Base-by-base conservation (phyloP, 2,888 invertebrate species). In the Stenichneumon culpator region DNA sequence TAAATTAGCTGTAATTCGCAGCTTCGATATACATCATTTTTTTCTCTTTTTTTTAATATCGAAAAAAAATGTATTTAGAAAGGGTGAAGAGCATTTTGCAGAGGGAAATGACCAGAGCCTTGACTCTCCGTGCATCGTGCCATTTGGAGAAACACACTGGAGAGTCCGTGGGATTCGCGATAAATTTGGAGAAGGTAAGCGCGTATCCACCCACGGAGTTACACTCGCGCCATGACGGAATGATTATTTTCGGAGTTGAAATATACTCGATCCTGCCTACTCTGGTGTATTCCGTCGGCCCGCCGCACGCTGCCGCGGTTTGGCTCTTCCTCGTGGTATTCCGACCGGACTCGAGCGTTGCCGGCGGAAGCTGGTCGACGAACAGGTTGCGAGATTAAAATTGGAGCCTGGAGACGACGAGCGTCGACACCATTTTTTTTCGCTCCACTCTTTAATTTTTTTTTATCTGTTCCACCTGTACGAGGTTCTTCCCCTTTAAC, bases 161-260 rank as follows among this genome's bases (percentile, higher is more conserved):
- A 11, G 14, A 9, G 19, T n/a, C 39, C 16, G 19, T 22, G 36
- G 19, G n/a, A 57, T 57, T 47, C n/a, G 39, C 25, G 22, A 22
- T 77, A 36, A 36, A 32, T 63, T 70, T n/a, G 47, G 32, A 63
- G 19, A 5, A 28, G 16, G 47, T 39, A 22, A 44, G 44, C 25
- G n/a, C 44, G 11, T 54, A 72, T 79, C 70, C 70, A 36, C 77
- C 77, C 22, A 77, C 70, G 52, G 36, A 19, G n/a, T 54, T 47
- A 22, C 28, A 22, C 54, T 39, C 39, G 39, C 1, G 19, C n/a
- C 32, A 32, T 79, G 79, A 83, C 69, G 68, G 68, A 52, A 79
- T 28, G 28, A 47, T 73, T 83, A 83, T 83, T 83, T 83, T 73
- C 32, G 60, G 79, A 73, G 39, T 39, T 14, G 73, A 79, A 67